These are phyloP conservation scores for Melieria picta DNA, from an alignment of 2,888 invertebrate genomes.

Conservation along the genomic window DNA sequence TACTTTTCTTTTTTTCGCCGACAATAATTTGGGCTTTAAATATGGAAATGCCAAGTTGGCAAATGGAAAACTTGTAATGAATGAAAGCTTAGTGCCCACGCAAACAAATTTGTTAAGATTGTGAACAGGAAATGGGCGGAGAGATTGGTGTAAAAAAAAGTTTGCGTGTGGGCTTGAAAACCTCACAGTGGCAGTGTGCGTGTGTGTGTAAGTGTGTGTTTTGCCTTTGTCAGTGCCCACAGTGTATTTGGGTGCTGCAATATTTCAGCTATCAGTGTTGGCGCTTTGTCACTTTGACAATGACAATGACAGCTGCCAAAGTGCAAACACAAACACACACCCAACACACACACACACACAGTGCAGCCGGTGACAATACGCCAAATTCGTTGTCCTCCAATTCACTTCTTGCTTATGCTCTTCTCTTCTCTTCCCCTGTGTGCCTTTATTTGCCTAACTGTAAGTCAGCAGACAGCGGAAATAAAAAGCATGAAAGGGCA, in stretches of 20 bases:
- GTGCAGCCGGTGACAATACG: constrained; percentile 1
- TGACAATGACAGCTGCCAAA: constrained; percentile 37
- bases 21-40: neutral
- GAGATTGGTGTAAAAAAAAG: neutral
- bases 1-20: too few relatives aligned
- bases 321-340: constrained; percentile 6
- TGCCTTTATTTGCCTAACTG: too few relatives aligned
- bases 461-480: too few relatives aligned
- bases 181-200: too few relatives aligned
- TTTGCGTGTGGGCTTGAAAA: too few relatives aligned
- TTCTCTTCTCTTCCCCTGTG: too few relatives aligned
- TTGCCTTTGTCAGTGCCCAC: too few relatives aligned
- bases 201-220: too few relatives aligned
- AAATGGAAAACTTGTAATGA: neutral
- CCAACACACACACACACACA: neutral
- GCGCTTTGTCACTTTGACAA: constrained; percentile 3
- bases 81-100: neutral
- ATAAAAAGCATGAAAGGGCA: too few relatives aligned
- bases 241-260: neutral
- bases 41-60: constrained; percentile 12
- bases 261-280: neutral
- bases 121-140: neutral
- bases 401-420: too few relatives aligned
- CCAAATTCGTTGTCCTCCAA: constrained; percentile 5
- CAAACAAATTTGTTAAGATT: neutral